Base-by-base conservation (phyloP, 2,888 invertebrate genomes). In the Andrena hattorfiana region DNA sequence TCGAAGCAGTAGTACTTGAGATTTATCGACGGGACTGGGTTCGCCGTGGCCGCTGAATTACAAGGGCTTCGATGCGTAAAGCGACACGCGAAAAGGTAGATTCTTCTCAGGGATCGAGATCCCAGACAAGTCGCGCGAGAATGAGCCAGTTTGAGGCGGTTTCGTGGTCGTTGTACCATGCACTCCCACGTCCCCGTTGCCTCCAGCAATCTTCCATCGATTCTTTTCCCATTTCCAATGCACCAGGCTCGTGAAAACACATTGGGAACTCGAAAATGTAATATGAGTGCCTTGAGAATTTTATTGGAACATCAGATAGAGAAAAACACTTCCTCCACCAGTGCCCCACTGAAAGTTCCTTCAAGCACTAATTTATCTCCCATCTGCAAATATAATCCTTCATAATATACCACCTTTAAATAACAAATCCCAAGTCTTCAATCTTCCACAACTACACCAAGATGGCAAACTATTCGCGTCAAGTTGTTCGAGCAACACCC, bases 61-160 rank as follows among this genome's bases (percentile, higher is more conserved):
- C 66, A 64, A 60, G 48, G 73, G 48, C 63, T 26, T 26, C 20
- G 4, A 2, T n/a, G n/a, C 8, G 73, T 68, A 74, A 73, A 78
- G 32, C 35, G 73, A 71, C 73, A 67, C 32, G 48, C 60, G 42
- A 63, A 71, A 68, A 60, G 64, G 48, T 6, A n/a, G 56, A n/a
- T 54, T 54, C 66, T 30, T 32, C 42, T 42, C 51, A 23, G 16
- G n/a, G 63, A 42, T 73, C 62, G 54, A n/a, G 30, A 30, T 42
- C n/a, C 63, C 42, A 56, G n/a, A 23, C 76, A 13, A 42, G 42
- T 42, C 42, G 42, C 0, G 13, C 13, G 56, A 7, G 77, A 77
- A 73, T 5, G n/a, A 77, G 74, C 59, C 77, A 73, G 77, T 77
- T 77, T 30, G 73, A 72, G 77, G 77, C 77, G 77, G 77, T 73